These are phyloP conservation scores for Leptatherina wallacei DNA, from an alignment of 2,797 vertebrate genomes.

Conservation along the genomic window DNA sequence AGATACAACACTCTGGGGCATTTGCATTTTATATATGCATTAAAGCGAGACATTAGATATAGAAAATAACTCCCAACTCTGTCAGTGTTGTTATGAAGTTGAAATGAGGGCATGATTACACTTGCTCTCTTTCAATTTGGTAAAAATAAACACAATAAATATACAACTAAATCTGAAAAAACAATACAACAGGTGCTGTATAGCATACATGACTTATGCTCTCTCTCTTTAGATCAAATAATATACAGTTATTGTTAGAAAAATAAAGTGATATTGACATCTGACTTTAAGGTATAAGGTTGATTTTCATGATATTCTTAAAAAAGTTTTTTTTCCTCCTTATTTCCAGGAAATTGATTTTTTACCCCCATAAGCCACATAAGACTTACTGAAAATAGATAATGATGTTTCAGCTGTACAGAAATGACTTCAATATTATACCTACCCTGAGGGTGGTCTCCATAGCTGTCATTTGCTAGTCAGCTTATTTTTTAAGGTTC, in stretches of 20 bases:
- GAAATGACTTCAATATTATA: slow-evolving; percentile 42
- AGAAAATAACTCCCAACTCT: slow-evolving; percentile 26
- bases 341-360: slow-evolving; percentile 44
- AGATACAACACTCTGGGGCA: slow-evolving; percentile 26
- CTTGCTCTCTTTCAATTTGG: slow-evolving; percentile 5
- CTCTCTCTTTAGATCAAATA: slow-evolving; percentile 14
- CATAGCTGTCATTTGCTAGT: slow-evolving; percentile 48
- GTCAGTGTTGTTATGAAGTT: slow-evolving; percentile 24
- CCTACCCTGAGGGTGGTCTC: slow-evolving; percentile 41
- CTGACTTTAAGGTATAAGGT: slow-evolving; percentile 28
- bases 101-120: slow-evolving; percentile 11
- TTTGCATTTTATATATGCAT: slow-evolving; percentile 49
- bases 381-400: slow-evolving; percentile 56
- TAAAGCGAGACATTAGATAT: slow-evolving; percentile 29
- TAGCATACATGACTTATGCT: not conserved
- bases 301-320: slow-evolving; percentile 42
- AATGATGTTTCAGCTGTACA: slow-evolving; percentile 53
- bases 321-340: slow-evolving; percentile 18
- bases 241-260: slow-evolving; percentile 3
- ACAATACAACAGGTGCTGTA: slow-evolving; percentile 7
- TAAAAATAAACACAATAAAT: slow-evolving; percentile 26
- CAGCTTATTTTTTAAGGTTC: slow-evolving; percentile 32
- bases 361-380: slow-evolving; percentile 45
- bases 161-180: slow-evolving; percentile 5
- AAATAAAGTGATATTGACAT: not conserved